Percentiles rank a stretch among this genome's conserved stretches.
Conservation (phyloP, 2,888 invertebrate genomes). For the Cristatella mucedo region DNA sequence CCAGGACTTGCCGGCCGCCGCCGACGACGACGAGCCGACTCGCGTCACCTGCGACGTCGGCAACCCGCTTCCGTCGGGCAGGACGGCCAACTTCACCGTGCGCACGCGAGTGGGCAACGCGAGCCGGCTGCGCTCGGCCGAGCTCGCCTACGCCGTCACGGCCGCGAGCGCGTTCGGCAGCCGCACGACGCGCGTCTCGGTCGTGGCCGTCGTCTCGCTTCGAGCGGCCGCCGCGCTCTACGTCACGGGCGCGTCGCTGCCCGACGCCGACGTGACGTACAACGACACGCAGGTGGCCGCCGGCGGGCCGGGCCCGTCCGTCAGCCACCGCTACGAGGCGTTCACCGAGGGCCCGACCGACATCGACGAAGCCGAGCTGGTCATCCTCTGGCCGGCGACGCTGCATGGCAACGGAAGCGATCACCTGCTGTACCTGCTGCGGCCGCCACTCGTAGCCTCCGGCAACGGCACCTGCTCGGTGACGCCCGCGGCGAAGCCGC, state of each 20-base stretch:
- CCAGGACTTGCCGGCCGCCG: neutral
- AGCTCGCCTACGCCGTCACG: too few species aligned
- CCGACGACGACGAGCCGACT: neutral
- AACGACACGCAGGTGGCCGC: neutral
- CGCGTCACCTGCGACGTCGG: constrained; percentile 4
- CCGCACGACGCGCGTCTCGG: too few species aligned
- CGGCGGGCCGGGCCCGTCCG: neutral
- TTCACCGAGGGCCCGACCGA: constrained; percentile 1
- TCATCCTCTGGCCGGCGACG: constrained; percentile 1
- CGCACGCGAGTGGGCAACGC: too few species aligned
- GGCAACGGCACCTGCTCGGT: too few species aligned
- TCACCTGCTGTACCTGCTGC: too few species aligned
- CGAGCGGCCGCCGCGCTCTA: neutral
- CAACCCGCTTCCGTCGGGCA: neutral
- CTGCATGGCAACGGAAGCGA: too few species aligned
- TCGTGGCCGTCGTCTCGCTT: neutral
- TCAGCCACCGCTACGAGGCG: constrained; percentile 2
- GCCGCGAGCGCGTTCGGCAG: too few species aligned
- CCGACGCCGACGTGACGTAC: constrained; percentile 3
- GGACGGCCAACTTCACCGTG: neutral
- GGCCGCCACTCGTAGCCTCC: too few species aligned
- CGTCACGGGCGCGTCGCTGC: neutral
- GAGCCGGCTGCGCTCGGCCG: too few species aligned
- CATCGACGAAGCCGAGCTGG: neutral
- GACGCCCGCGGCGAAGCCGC: too few species aligned